Percentiles rank a stretch among this genome's conserved stretches.
Evolutionary conservation across 2,888 invertebrate species (phyloP).

Genomic region (Pammene fasciana): DNA sequence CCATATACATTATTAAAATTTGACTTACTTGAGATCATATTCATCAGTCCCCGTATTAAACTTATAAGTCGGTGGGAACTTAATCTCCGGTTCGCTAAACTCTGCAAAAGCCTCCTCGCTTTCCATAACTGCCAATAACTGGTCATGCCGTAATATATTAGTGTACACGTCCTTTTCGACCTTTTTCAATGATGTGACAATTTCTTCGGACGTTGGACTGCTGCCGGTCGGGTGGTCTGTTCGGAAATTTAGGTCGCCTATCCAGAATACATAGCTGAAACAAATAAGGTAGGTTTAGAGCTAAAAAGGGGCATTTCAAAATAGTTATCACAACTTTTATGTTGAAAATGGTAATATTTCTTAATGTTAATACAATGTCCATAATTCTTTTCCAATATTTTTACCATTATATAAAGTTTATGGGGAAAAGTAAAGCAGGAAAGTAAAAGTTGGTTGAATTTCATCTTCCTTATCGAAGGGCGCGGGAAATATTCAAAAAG

Average conservation of each 20-base stretch:
- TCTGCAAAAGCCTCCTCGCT: constrained; percentile 92
- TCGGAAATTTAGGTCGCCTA: constrained; percentile 95
- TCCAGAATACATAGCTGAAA: constrained; percentile 94
- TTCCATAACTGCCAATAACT: constrained; percentile 87
- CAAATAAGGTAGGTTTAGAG: neutral
- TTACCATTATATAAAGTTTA: too few relatives aligned
- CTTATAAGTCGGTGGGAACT: constrained; percentile 95
- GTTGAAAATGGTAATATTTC: too few relatives aligned
- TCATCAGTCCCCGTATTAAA: constrained; percentile 88
- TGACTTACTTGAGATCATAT: constrained; percentile 90
- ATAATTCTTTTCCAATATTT: too few relatives aligned
- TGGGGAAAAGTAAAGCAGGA: too few relatives aligned
- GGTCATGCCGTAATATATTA: constrained; percentile 88
- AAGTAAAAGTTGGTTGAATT: too few relatives aligned
- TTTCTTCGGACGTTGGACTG: constrained; percentile 86
- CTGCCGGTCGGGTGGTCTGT: constrained; percentile 85
- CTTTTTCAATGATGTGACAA: constrained; percentile 85
- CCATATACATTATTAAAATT: too few relatives aligned
- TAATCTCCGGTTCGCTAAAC: constrained; percentile 87
- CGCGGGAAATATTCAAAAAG: too few relatives aligned
- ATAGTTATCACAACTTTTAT: neutral
- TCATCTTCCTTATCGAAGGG: too few relatives aligned
- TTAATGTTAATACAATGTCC: too few relatives aligned
- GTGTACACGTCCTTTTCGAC: constrained; percentile 87
- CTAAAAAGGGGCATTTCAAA: too few relatives aligned